Evolutionary conservation across 2,113 vertebrate species (phyloP).

Genomic region (Peromyscus californicus): DNA sequence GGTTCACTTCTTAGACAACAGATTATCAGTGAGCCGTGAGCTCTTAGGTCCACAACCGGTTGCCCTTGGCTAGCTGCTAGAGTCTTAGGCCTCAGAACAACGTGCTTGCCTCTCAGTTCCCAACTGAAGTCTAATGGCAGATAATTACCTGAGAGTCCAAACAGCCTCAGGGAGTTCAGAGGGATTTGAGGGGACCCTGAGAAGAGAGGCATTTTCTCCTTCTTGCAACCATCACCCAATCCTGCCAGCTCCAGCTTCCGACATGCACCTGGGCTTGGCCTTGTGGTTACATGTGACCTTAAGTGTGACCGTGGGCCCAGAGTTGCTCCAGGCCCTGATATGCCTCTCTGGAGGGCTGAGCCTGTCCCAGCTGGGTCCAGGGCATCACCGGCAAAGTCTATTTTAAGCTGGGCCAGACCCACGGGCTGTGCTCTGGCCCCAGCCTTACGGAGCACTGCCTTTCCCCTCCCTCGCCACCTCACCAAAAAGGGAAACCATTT

Average conservation of each 20-base stretch:
- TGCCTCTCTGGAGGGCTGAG: not conserved
- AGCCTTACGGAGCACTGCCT: not conserved
- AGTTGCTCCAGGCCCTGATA: not conserved
- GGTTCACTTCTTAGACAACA: not conserved
- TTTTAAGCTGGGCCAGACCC: conserved; percentile 61
- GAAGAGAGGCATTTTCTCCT: not conserved
- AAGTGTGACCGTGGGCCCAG: not conserved
- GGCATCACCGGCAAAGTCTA: not conserved
- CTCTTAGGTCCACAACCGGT: not conserved
- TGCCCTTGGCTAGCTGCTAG: not conserved
- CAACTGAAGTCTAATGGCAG: not conserved
- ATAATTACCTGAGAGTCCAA: not conserved
- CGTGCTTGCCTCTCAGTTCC: not conserved
- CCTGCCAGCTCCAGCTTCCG: not conserved
- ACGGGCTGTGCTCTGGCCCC: not conserved
- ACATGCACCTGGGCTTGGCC: not conserved
- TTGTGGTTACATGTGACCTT: not conserved
- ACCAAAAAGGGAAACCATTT: conserved; percentile 68
- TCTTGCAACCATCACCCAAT: too few species aligned
- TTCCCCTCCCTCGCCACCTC: not conserved
- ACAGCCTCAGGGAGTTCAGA: not conserved
- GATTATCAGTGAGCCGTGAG: not conserved
- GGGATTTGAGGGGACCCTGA: not conserved
- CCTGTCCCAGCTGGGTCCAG: not conserved
- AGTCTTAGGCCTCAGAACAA: not conserved